Evolutionary conservation across 2,797 vertebrate genomes (phyloP), one percentile per base, ranked within the genome.

Genomic region (Antrozous pallidus): DNA sequence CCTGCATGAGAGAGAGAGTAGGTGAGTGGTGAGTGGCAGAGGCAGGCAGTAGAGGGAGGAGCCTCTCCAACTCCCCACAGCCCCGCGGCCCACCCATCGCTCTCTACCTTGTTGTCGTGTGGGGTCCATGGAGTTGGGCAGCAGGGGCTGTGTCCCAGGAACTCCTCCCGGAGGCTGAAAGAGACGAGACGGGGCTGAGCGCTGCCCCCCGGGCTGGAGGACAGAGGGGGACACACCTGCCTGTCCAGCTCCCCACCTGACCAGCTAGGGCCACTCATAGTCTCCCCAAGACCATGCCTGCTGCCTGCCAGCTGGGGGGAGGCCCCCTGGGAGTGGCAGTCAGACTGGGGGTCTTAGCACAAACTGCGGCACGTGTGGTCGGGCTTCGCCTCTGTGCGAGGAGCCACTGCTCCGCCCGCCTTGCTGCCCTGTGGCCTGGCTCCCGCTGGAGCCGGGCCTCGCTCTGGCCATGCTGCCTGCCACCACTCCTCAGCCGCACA

Each of bases 61-160:
- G 40, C 63, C 14, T 17, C 70, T 54, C 80, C 2, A 7, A 5
- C 0, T 0, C 16, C 13, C 28, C 26, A 0, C 2, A 6, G 33
- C 17, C 33, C 14, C 13, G 51, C 5, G 16, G 22, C 51, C 82
- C 16, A 2, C 8, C 49, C 84, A 0, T 3, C 63, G 51, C 31
- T 31, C 56, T 28, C 24, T 0, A 99, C 99, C 99, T 99, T 99
- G 99, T 98, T 99, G 99, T 98, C 99, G 98, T 88, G 99, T 99
- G 90, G 99, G 99, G 98, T 99, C 99, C 99, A 99, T 99, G 1
- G 98, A 98, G 97, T 99, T 99, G 95, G 99, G 99, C 98, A 99
- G 98, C 99, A 99, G 98, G 69, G 99, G 99, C 98, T 99, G 99
- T 93, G 99, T 99, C 95, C 99, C 99, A 13, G 99, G 99, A 97